Conservation (phyloP, 2,797 vertebrate species). For the Bovichtus diacanthus region DNA sequence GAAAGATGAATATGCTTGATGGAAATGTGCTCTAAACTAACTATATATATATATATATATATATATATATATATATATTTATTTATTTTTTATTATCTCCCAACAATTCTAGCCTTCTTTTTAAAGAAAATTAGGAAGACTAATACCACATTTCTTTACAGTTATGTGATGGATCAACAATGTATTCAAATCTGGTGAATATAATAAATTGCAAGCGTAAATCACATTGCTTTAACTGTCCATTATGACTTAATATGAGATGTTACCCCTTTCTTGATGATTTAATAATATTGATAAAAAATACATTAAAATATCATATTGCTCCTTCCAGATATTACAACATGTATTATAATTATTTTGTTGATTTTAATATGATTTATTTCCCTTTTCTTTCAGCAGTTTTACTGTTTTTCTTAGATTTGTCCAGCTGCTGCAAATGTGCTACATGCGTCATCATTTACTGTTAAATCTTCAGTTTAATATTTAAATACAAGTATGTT, state of each 20-base stretch:
- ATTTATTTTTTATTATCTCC: no score
- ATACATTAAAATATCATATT: not conserved
- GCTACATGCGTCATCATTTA: not conserved
- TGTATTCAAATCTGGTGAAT: not conserved
- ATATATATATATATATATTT: not conserved
- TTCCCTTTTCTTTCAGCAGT: not conserved
- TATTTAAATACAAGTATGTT: not conserved
- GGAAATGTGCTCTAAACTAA: not conserved
- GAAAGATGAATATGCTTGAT: no score
- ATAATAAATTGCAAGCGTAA: no score
- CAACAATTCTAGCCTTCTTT: not conserved
- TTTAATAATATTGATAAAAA: no score
- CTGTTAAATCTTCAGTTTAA: not conserved
- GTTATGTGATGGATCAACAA: not conserved
- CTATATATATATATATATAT: no score
- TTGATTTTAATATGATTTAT: not conserved
- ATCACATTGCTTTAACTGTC: no score
- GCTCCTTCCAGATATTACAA: not conserved
- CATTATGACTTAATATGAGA: not conserved
- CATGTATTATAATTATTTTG: not conserved
- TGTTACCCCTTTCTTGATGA: not conserved
- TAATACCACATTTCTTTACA: not conserved
- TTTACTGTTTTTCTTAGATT: not conserved
- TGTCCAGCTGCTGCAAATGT: not conserved
- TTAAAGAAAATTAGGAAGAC: not conserved